These are phyloP conservation scores for Drosophila nasuta DNA, from an alignment of 1,140 invertebrate genomes.

Conservation along the genomic window DNA sequence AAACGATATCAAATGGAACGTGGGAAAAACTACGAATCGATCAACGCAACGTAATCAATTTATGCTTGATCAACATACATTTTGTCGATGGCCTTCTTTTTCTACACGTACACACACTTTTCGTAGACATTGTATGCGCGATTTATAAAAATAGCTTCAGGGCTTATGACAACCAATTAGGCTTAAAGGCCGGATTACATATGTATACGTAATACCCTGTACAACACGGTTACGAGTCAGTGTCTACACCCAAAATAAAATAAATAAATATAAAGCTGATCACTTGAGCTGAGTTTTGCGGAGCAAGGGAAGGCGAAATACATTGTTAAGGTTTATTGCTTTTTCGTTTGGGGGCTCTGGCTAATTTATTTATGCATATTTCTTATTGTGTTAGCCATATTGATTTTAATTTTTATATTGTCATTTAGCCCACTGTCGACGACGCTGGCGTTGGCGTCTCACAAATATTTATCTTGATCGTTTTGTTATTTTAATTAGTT, in stretches of 20 bases:
- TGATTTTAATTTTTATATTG: slow-evolving; percentile 74
- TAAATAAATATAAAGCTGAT: neutral
- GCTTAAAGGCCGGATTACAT: slow-evolving; percentile 59
- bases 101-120: slow-evolving; percentile 13
- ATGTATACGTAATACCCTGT: slow-evolving; percentile 34
- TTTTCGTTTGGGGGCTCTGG: slow-evolving; percentile 12
- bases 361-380: slow-evolving; percentile 75
- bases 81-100: neutral
- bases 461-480: slow-evolving; percentile 61
- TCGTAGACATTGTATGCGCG: slow-evolving; percentile 36
- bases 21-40: slow-evolving; percentile 6
- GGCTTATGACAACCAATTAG: slow-evolving; percentile 38
- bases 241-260: too few species aligned
- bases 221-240: neutral
- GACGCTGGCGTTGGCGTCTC: slow-evolving; percentile 57
- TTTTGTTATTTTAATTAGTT: slow-evolving; percentile 82
- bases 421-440: slow-evolving; percentile 59
- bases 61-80: neutral
- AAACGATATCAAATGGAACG: slow-evolving; percentile 2
- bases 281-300: neutral
- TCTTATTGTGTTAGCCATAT: slow-evolving; percentile 28
- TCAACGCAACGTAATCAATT: slow-evolving; percentile 10
- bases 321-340: slow-evolving; percentile 53
- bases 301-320: neutral
- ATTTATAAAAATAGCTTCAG: slow-evolving; percentile 45